A percentile compares a stretch with the other conserved stretches of the same genome.
These are phyloP conservation scores for Pectinophora gossypiella DNA, from an alignment of 1,140 invertebrate species.

Conservation along the genomic window DNA sequence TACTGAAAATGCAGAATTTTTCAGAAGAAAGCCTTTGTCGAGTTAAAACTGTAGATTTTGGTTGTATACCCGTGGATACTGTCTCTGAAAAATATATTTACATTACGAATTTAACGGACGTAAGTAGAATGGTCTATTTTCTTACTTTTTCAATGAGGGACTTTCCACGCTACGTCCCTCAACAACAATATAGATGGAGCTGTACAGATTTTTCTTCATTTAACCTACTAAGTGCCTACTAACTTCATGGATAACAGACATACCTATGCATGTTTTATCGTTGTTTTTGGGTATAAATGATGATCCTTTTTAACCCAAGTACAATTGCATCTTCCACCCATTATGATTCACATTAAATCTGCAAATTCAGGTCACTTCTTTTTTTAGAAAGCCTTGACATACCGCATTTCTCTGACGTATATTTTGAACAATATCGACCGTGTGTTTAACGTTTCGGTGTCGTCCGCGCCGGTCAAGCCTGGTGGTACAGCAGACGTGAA, in stretches of 20 bases:
- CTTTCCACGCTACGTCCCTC: too few species aligned
- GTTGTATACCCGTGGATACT: slow-evolving; percentile 41
- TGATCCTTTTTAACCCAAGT: too few species aligned
- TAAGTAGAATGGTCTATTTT: slow-evolving; percentile 32
- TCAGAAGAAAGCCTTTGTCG: slow-evolving; percentile 41
- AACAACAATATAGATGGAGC: too few species aligned
- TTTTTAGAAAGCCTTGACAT: slow-evolving; percentile 46
- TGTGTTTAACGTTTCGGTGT: slow-evolving; percentile 51
- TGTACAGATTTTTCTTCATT: too few species aligned
- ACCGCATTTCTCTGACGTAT: slow-evolving; percentile 49
- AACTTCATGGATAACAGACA: too few species aligned
- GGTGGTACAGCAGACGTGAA: slow-evolving; percentile 33
- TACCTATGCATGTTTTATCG: too few species aligned
- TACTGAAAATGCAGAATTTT: slow-evolving; percentile 31
- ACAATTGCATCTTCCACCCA: too few species aligned
- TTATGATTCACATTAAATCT: too few species aligned
- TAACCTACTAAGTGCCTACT: background rate
- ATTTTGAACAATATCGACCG: slow-evolving; percentile 47
- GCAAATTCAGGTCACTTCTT: background rate
- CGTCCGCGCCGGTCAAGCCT: slow-evolving; percentile 36
- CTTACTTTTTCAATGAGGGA: background rate
- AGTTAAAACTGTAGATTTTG: slow-evolving; percentile 43
- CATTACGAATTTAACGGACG: slow-evolving; percentile 42
- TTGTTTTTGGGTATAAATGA: too few species aligned
- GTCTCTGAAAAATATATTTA: slow-evolving; percentile 33